Conservation (phyloP, 2,113 vertebrate species). For the Leuciscus idus region DNA sequence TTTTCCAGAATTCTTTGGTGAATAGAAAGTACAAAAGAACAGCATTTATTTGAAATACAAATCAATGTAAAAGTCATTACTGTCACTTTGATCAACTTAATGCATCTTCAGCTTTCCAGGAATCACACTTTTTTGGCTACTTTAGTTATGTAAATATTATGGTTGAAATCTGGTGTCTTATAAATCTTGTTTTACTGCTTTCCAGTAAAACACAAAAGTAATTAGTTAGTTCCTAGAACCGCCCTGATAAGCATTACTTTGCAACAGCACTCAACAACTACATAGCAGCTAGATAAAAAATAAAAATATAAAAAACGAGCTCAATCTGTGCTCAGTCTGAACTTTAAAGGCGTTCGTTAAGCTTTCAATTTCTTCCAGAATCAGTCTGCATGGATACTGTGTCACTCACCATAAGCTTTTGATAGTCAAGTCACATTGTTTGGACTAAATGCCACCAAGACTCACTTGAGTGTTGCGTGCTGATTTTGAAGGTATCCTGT, state of each 20-base stretch:
- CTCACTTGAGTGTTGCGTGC: neutral
- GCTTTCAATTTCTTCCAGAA: neutral
- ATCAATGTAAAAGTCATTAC: too few species aligned
- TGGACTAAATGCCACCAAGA: neutral
- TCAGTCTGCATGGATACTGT: neutral
- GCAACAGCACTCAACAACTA: neutral
- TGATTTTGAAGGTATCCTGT: neutral
- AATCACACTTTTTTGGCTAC: neutral
- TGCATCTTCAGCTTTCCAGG: neutral
- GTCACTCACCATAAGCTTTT: slow-evolving; percentile 22
- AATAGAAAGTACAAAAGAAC: neutral
- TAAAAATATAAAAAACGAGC: neutral
- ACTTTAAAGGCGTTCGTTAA: neutral
- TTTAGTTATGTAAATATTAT: neutral
- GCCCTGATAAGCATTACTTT: neutral
- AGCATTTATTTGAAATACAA: too few species aligned
- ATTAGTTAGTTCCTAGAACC: neutral
- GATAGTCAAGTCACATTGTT: slow-evolving; percentile 10
- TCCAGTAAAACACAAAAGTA: neutral
- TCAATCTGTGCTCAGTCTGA: slow-evolving; percentile 7
- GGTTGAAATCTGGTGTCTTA: neutral
- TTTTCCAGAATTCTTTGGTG: neutral
- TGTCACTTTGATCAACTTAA: neutral
- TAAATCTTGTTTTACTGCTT: slow-evolving; percentile 25
- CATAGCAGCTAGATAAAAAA: neutral